Percentiles rank a stretch among this genome's conserved stretches.
Conservation (phyloP, 2,888 invertebrate species). For the Cerastis leucographa region DNA sequence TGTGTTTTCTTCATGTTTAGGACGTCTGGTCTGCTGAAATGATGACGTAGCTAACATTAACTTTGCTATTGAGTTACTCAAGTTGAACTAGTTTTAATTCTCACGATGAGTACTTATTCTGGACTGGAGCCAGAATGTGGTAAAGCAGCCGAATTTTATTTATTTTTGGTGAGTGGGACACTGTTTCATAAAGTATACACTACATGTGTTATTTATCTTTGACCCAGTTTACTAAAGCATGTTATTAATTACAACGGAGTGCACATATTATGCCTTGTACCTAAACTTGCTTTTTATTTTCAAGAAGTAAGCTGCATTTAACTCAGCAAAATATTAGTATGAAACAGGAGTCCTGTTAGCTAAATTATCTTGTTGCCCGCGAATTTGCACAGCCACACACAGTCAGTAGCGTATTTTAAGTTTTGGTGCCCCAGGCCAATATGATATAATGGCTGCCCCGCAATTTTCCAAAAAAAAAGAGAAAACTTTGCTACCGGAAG, state of each 20-base stretch:
- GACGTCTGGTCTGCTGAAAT: background rate
- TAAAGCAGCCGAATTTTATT: conserved; percentile 1
- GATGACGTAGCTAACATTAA: background rate
- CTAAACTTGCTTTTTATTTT: conserved; percentile 8
- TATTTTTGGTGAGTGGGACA: background rate
- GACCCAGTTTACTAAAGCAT: background rate
- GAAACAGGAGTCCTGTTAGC: background rate
- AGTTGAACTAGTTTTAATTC: background rate
- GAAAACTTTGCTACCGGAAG: too few species aligned
- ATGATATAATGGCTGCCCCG: too few species aligned
- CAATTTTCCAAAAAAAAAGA: too few species aligned
- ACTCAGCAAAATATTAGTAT: conserved; percentile 6
- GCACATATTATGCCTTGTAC: background rate
- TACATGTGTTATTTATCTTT: background rate
- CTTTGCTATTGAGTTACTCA: background rate
- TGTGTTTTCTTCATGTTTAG: background rate
- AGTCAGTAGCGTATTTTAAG: too few species aligned
- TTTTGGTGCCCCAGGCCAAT: too few species aligned
- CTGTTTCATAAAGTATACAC: background rate
- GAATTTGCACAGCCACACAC: background rate
- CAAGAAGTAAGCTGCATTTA: background rate
- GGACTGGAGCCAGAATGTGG: conserved; percentile 6
- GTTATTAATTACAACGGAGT: background rate
- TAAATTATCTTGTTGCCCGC: conserved; percentile 11
- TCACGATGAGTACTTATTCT: conserved; percentile 1